Conservation (phyloP, 2,888 invertebrate genomes). For the Ptilodon capucinus region DNA sequence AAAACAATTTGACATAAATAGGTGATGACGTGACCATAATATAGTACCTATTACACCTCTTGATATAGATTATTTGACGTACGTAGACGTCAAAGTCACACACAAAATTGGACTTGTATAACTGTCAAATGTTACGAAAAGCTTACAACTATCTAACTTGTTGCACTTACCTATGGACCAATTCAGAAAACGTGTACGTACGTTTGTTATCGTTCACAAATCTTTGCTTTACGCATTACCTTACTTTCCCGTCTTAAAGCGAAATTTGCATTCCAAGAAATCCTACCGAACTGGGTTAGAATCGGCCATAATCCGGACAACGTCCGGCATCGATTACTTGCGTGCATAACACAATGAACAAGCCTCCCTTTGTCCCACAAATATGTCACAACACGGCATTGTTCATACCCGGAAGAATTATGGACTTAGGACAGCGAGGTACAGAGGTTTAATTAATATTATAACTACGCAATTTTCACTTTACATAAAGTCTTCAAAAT, state of each 20-base stretch:
- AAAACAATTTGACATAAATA: no score
- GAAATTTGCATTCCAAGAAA: conserved; percentile 36
- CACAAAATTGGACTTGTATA: no score
- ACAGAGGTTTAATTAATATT: conserved; percentile 29
- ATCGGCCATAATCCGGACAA: conserved; percentile 36
- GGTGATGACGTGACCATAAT: no score
- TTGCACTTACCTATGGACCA: no score
- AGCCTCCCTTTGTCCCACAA: conserved; percentile 36
- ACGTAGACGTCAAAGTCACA: no score
- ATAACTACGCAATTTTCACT: no score
- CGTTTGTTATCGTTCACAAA: background rate
- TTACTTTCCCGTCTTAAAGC: background rate
- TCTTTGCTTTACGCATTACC: background rate
- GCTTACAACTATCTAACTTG: no score
- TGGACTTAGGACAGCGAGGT: conserved; percentile 7
- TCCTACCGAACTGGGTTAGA: conserved; percentile 27
- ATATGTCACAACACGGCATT: conserved; percentile 64
- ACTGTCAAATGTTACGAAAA: no score
- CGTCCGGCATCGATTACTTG: conserved; percentile 76
- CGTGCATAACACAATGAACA: conserved; percentile 42
- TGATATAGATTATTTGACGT: no score
- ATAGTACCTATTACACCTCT: no score
- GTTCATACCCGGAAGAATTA: conserved; percentile 64
- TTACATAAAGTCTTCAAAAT: conserved; percentile 21
- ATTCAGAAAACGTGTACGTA: no score